Conservation (phyloP, 2,797 vertebrate genomes). For the Falco concolor region DNA sequence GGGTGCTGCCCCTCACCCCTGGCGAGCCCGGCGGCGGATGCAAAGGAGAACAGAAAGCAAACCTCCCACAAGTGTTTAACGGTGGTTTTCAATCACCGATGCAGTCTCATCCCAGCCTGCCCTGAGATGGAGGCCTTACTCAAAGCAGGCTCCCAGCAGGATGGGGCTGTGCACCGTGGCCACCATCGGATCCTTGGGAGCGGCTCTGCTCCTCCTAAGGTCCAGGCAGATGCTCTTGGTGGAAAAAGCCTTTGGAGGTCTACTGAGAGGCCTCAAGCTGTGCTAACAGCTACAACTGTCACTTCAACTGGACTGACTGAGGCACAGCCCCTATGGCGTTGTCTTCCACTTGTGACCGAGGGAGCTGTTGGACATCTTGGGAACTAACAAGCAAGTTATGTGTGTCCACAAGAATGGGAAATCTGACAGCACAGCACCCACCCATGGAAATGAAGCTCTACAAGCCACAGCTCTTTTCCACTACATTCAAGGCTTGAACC, state of each 20-base stretch:
- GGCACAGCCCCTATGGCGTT: background rate
- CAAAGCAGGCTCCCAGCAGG: background rate
- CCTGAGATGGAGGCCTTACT: accelerated
- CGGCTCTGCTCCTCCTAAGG: background rate
- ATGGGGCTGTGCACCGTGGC: background rate
- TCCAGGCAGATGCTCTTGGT: background rate
- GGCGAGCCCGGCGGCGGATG: too few species aligned
- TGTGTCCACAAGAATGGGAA: accelerated
- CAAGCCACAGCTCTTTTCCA: background rate
- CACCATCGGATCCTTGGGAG: accelerated
- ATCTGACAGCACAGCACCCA: background rate
- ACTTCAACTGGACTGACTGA: background rate
- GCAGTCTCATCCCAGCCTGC: too few species aligned
- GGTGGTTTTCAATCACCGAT: accelerated
- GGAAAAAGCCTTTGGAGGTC: background rate
- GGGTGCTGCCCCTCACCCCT: accelerated
- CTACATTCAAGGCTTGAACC: background rate
- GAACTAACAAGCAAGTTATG: background rate
- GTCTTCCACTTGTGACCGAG: too few species aligned
- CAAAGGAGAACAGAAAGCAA: accelerated
- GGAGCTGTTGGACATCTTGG: background rate
- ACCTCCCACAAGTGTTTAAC: accelerated
- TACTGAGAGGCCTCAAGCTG: background rate
- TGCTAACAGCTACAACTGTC: accelerated
- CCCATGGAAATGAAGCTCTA: background rate